Percentiles rank a stretch among this genome's conserved stretches.
Conservation (phyloP, 2,888 invertebrate species). For the Leucophenga montana region DNA sequence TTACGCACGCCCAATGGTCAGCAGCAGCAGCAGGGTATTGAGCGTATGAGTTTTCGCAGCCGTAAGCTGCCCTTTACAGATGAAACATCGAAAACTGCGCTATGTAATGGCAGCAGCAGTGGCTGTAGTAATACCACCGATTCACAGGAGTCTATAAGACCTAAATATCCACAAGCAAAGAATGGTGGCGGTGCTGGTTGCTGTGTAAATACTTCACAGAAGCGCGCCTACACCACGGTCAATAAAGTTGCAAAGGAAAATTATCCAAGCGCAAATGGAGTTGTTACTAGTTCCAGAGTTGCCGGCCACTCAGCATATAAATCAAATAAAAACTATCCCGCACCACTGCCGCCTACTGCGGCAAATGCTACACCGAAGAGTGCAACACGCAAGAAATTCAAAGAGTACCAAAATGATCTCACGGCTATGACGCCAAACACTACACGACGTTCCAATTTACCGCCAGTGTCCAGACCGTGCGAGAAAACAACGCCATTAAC, state of each 20-base stretch:
- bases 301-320: constrained; percentile 45
- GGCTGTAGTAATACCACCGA: constrained; percentile 49
- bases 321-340: constrained; percentile 64
- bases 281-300: neutral
- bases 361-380: constrained; percentile 46
- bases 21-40: constrained; percentile 17
- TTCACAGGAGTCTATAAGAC: constrained; percentile 60
- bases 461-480: constrained; percentile 53
- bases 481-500: neutral
- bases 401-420: constrained; percentile 63
- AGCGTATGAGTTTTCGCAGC: constrained; percentile 42
- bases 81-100: neutral
- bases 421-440: constrained; percentile 39
- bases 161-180: constrained; percentile 58
- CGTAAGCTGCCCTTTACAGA: constrained; percentile 2
- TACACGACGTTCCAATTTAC: constrained; percentile 37
- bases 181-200: constrained; percentile 33
- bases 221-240: constrained; percentile 69
- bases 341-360: constrained; percentile 55
- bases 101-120: constrained; percentile 53
- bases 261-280: constrained; percentile 50
- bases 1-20: constrained; percentile 49
- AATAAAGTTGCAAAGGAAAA: constrained; percentile 69
- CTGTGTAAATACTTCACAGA: constrained; percentile 57
- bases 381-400: constrained; percentile 56